A percentile compares a stretch with the other conserved stretches of the same genome.
These are phyloP conservation scores for Oikopleura vanhoeffeni DNA, from an alignment of 23 tunicate species.

Conservation along the genomic window DNA sequence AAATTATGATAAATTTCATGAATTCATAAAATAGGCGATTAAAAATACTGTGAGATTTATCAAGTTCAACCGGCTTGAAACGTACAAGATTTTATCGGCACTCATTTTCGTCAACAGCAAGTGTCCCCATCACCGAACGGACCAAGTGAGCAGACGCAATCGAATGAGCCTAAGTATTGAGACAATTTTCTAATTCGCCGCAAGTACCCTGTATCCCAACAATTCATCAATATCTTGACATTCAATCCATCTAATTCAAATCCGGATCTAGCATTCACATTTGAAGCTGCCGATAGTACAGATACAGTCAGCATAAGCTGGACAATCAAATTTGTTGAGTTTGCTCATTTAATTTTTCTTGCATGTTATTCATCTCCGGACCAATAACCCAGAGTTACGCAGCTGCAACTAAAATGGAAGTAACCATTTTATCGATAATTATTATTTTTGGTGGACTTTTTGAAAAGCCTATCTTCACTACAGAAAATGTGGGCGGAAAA, in stretches of 20 bases:
- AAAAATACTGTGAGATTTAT: no score
- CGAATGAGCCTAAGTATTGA: neutral
- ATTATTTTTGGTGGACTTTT: no score
- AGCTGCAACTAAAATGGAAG: constrained; percentile 16
- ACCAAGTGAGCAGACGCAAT: neutral
- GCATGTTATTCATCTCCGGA: constrained; percentile 15
- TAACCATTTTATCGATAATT: no score
- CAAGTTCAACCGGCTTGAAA: no score
- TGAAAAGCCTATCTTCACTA: no score
- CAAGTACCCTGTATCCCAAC: neutral
- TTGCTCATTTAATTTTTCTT: neutral
- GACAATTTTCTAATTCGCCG: neutral
- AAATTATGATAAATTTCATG: no score
- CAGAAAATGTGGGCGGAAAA: no score
- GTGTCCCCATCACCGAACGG: neutral
- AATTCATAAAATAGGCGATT: no score
- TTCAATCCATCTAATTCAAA: neutral
- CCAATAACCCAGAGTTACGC: constrained; percentile 24
- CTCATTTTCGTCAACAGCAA: neutral
- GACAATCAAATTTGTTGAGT: neutral
- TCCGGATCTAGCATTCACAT: neutral
- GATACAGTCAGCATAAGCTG: neutral
- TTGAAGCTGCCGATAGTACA: neutral
- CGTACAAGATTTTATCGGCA: neutral
- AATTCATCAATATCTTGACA: neutral